Percentiles rank a stretch among this genome's conserved stretches.
Conservation (phyloP, 1,140 invertebrate species). For the Hermatobates lingyangjiaoensis region DNA sequence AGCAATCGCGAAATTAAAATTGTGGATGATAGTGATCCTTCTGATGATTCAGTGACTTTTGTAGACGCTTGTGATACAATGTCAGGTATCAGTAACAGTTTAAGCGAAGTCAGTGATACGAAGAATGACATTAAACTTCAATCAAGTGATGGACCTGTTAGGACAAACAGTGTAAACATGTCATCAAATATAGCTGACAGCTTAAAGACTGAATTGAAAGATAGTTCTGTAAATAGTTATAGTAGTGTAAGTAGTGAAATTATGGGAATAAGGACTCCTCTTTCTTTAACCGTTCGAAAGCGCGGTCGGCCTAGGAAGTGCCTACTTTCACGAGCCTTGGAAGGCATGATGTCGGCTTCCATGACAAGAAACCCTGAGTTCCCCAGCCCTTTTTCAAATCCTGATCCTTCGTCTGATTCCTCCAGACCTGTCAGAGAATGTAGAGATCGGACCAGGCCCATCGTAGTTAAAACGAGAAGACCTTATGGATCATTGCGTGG, state of each 20-base stretch:
- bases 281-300: neutral
- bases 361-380: neutral
- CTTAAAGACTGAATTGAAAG: neutral
- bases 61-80: neutral
- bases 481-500: slow-evolving; percentile 5
- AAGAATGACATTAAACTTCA: slow-evolving; percentile 11
- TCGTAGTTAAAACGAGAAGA: slow-evolving; percentile 12
- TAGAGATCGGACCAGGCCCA: slow-evolving; percentile 11
- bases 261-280: neutral
- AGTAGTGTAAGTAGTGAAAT: too few species aligned
- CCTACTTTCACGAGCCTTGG: neutral
- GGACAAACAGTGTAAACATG: slow-evolving; percentile 6
- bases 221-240: slow-evolving; percentile 7
- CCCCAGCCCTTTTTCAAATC: neutral
- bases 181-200: neutral
- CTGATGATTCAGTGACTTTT: too few species aligned
- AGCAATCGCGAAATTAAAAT: too few species aligned
- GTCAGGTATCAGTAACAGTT: neutral
- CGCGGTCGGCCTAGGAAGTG: neutral
- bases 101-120: slow-evolving; percentile 3
- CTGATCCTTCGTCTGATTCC: neutral
- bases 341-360: neutral
- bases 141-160: slow-evolving; percentile 3
- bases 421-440: slow-evolving; percentile 9
- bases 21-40: slow-evolving; percentile 2